A percentile compares a stretch with the other conserved stretches of the same genome.
phyloP scores from a whole-genome alignment of 2,888 invertebrate species.

The Drosophila suboccidentalis region DNA sequence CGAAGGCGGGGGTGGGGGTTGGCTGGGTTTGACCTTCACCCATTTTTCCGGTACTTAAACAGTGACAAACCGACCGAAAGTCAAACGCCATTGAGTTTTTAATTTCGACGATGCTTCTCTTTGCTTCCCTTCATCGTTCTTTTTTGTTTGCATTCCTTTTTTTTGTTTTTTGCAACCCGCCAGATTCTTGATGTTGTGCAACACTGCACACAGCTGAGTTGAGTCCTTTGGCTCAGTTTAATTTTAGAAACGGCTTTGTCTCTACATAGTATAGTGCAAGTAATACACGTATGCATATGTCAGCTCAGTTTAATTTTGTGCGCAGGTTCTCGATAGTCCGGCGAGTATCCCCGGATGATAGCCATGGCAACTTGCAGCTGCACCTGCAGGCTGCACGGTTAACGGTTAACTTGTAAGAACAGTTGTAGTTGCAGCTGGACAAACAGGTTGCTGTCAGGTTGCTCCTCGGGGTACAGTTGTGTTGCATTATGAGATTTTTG shows the following conservation, averaged over 20 bases:
- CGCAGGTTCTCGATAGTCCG: conserved; percentile 47
- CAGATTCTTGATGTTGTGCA: conserved; percentile 1
- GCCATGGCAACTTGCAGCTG: conserved; percentile 57
- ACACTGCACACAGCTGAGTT: background rate
- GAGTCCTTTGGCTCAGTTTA: conserved; percentile 10
- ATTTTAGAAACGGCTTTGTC: conserved; percentile 10
- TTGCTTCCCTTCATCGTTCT: background rate
- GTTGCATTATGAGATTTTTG: conserved; percentile 16
- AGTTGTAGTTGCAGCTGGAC: conserved; percentile 15
- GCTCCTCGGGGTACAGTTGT: conserved; percentile 32
- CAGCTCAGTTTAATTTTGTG: conserved; percentile 30
- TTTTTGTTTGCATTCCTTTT: background rate
- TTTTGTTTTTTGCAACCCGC: too few relatives aligned
- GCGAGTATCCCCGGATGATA: conserved; percentile 35
- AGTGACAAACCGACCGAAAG: conserved; percentile 58
- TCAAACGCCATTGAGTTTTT: conserved; percentile 52
- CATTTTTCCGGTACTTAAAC: conserved; percentile 72
- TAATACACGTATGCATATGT: conserved; percentile 14
- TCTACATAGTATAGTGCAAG: background rate
- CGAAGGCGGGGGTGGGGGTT: too few relatives aligned
- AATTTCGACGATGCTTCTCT: conserved; percentile 10
- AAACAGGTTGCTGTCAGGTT: conserved; percentile 34
- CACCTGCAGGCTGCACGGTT: conserved; percentile 33
- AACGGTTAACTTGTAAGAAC: conserved; percentile 1
- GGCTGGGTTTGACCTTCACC: conserved; percentile 77